Conservation (phyloP, 2,113 vertebrate species). For the Hydrochoerus hydrochaeris region DNA sequence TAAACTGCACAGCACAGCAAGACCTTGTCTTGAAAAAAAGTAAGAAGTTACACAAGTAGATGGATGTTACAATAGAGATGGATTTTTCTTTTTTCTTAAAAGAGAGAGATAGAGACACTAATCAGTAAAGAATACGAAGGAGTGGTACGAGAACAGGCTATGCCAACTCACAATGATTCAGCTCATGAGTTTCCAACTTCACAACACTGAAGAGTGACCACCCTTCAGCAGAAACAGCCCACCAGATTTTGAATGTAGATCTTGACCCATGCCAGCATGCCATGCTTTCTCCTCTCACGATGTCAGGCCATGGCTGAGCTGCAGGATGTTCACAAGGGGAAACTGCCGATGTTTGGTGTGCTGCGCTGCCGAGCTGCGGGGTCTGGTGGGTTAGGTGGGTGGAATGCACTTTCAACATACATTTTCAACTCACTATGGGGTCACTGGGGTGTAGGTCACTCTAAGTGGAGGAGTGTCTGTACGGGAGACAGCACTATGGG, state of each 20-base stretch:
- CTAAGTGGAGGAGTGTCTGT: background rate
- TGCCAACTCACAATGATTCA: background rate
- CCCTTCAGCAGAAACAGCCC: background rate
- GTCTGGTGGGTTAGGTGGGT: too few species aligned
- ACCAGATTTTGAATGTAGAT: background rate
- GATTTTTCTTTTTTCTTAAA: background rate
- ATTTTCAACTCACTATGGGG: background rate
- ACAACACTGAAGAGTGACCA: background rate
- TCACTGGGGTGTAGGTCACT: background rate
- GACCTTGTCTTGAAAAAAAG: background rate
- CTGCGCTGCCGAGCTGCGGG: background rate
- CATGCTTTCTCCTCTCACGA: rapidly evolving
- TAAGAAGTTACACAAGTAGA: background rate
- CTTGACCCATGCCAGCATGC: too few species aligned
- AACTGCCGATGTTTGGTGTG: background rate
- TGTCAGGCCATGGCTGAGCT: background rate
- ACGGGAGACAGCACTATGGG: background rate
- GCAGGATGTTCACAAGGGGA: background rate
- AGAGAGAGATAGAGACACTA: background rate
- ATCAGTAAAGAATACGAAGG: background rate
- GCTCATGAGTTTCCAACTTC: background rate
- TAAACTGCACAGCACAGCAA: background rate
- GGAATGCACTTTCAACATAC: background rate
- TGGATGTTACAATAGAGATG: background rate
- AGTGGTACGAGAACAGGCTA: background rate